Evolutionary conservation across 2,113 vertebrate genomes (phyloP).

Genomic region (Thryonomys swinderianus): DNA sequence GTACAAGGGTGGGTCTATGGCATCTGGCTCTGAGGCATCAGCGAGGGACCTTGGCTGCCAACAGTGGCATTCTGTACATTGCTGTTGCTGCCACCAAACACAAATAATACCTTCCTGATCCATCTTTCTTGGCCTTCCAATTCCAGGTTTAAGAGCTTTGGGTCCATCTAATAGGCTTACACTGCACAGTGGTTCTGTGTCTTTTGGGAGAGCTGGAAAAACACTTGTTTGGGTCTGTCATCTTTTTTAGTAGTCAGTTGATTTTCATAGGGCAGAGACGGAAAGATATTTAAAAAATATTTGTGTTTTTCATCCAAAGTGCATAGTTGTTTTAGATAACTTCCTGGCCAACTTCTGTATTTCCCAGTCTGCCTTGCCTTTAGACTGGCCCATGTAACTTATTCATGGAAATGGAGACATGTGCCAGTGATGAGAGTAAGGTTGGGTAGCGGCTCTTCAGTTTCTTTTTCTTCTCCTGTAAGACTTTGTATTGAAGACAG

Average conservation of each 20-base stretch:
- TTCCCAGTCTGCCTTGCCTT: background rate
- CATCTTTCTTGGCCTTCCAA: background rate
- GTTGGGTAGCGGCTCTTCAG: background rate
- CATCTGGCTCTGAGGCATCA: too few species aligned
- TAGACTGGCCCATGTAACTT: background rate
- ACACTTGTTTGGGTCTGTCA: background rate
- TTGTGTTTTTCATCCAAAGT: background rate
- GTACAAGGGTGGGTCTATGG: rapidly evolving
- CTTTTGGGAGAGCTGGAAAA: background rate
- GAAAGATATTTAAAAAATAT: background rate
- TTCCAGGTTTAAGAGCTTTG: background rate
- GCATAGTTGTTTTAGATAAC: background rate
- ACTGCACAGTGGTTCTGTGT: background rate
- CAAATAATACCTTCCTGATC: background rate
- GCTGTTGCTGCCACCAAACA: background rate
- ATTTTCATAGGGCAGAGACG: background rate
- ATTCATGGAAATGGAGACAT: background rate
- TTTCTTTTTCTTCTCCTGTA: background rate
- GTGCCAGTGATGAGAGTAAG: background rate
- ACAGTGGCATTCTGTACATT: background rate
- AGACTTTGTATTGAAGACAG: background rate
- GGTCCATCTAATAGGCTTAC: background rate
- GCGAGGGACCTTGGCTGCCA: background rate
- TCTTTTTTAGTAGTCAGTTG: background rate
- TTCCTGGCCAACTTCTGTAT: background rate